These are phyloP conservation scores for Eunapius fragilis DNA, from an alignment of 37 sponge, comb jelly and placozoan species.

Conservation along the genomic window DNA sequence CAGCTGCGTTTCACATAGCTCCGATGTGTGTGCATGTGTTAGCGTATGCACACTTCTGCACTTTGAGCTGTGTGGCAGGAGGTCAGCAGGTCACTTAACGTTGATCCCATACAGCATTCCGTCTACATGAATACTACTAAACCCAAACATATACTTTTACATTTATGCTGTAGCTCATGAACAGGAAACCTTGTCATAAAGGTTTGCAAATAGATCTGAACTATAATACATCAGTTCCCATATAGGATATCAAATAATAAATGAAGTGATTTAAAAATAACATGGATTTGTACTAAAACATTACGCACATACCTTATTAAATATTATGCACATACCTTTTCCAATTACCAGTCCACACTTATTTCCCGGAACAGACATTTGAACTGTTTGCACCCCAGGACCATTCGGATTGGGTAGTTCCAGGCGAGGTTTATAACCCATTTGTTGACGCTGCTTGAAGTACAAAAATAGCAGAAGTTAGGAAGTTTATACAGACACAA, in stretches of 20 bases:
- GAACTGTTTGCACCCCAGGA: conserved; percentile 68
- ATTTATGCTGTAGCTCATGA: no score
- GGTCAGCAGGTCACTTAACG: background rate
- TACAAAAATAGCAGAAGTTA: background rate
- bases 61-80: background rate
- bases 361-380: conserved; percentile 70
- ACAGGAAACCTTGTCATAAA: no score
- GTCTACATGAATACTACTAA: no score
- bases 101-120: no score
- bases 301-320: no score
- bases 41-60: background rate
- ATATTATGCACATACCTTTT: conserved; percentile 88
- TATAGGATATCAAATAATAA: no score
- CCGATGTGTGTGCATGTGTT: background rate
- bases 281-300: no score
- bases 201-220: no score
- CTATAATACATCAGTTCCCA: no score
- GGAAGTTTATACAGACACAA: background rate
- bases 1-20: no score
- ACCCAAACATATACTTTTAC: no score
- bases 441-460: background rate
- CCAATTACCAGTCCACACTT: conserved; percentile 98
- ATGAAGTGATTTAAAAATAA: no score
- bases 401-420: conserved; percentile 71
- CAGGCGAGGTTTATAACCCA: conserved; percentile 45